phyloP scores from a whole-genome alignment of 2,113 vertebrate species.

The Alexandromys fortis region DNA sequence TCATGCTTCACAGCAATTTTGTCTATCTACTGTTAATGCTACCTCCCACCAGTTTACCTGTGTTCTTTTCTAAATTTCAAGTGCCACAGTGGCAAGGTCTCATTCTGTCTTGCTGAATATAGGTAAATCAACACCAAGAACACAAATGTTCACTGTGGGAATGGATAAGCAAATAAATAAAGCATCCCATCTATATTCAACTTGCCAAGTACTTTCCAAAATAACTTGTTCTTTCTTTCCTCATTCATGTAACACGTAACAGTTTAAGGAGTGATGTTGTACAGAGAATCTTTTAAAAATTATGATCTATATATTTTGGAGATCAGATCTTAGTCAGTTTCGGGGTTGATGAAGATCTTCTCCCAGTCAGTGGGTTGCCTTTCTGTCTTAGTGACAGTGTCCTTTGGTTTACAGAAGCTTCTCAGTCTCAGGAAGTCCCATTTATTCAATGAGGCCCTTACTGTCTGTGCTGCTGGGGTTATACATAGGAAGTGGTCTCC shows the following conservation, averaged over 20 bases:
- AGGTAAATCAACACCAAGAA: neutral
- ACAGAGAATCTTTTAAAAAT: neutral
- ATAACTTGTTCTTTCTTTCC: neutral
- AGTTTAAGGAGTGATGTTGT: neutral
- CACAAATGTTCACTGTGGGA: slow-evolving; percentile 8
- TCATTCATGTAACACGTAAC: neutral
- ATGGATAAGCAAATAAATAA: neutral
- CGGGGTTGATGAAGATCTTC: too few relatives aligned
- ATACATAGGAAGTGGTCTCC: too few relatives aligned
- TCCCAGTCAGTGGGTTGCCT: too few relatives aligned
- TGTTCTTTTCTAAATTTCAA: neutral
- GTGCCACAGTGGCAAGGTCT: neutral
- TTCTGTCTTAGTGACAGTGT: too few relatives aligned
- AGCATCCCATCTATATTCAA: slow-evolving; percentile 5
- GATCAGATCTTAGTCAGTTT: too few relatives aligned
- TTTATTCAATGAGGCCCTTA: too few relatives aligned
- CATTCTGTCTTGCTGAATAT: neutral
- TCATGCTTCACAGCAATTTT: neutral
- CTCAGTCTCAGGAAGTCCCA: too few relatives aligned
- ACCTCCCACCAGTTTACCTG: neutral
- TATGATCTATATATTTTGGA: neutral
- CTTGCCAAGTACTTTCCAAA: neutral
- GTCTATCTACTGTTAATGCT: neutral
- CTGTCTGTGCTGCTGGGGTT: too few relatives aligned
- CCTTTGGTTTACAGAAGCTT: too few relatives aligned